Conservation (phyloP, 1,140 invertebrate species). For the Lamellibrachia luymesi region DNA sequence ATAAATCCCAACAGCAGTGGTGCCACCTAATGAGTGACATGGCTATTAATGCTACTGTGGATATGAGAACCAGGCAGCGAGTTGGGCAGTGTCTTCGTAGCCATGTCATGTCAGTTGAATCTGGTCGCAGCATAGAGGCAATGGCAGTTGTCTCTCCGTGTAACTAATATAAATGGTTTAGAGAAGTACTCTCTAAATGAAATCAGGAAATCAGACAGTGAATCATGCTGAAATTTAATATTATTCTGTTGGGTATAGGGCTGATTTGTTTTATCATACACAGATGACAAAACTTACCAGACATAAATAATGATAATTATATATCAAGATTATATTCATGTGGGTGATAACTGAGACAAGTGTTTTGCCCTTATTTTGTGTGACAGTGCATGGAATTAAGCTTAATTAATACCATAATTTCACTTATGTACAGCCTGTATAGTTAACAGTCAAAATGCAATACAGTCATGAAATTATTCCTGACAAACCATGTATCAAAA, state of each 20-base stretch:
- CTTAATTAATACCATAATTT: neutral
- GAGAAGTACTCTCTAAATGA: no score
- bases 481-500: neutral
- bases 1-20: no score
- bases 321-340: neutral
- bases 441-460: neutral
- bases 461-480: neutral
- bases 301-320: neutral
- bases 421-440: neutral
- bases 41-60: no score
- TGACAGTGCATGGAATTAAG: neutral
- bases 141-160: no score
- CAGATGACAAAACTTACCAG: neutral
- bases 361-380: neutral
- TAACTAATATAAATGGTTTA: no score
- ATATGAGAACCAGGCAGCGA: no score
- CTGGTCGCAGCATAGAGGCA: no score
- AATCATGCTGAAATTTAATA: no score
- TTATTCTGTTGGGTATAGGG: neutral
- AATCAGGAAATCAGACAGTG: no score
- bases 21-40: no score
- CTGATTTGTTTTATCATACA: neutral
- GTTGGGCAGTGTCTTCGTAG: no score
- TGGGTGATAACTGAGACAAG: neutral
- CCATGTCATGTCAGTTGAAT: no score